Base-by-base conservation (phyloP, 2,888 invertebrate species). In the Conomelus anceps region DNA sequence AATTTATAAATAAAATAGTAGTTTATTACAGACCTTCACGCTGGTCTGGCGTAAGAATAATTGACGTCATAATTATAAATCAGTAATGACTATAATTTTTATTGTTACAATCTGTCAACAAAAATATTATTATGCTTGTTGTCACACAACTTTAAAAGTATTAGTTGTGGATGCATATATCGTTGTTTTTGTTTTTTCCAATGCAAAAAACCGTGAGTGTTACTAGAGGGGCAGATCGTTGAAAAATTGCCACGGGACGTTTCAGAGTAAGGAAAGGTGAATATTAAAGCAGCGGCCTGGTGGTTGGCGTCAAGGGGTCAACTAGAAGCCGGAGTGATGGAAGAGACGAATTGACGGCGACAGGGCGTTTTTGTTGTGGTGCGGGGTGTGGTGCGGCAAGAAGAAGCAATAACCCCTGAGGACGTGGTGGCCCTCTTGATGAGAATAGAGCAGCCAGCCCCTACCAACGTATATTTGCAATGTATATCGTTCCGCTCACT, bases 401-500 rank as follows among this genome's bases (percentile, higher is more conserved):
- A 34, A 34, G 34, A 34, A 34, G 34, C 34, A 34, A 34, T 34
- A 34, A 34, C 34, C 34, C 34, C 34, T 13, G 34, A 34, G 34
- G 34, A 34, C 34, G 34, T 34, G 34, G 34, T 34, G 34, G 34
- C 17, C 34, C 17, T 34, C 34, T 34, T 34, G 34, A 34, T 34
- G 34, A 34, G 34, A 34, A 34, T 17, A 34, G 34, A 34, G 34
- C 34, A 34, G 13, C 34, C 34, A 34, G 13, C 34, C 34, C 34
- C 34, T 34, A 34, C 34, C 17, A 34, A 17, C 34, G 34, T 34
- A 17, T 86, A 86, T 86, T 86, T 86, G 86, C 86, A 86, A 86
- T 86, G 86, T 86, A 86, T 86, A 86, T 86, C 86, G 26, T 34
- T 26, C 86, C 23, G 23, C 86, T 86, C 86, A 86, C 86, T 86